Evolutionary conservation across 2,888 invertebrate species (phyloP).

Genomic region (Coelinius sp.): DNA sequence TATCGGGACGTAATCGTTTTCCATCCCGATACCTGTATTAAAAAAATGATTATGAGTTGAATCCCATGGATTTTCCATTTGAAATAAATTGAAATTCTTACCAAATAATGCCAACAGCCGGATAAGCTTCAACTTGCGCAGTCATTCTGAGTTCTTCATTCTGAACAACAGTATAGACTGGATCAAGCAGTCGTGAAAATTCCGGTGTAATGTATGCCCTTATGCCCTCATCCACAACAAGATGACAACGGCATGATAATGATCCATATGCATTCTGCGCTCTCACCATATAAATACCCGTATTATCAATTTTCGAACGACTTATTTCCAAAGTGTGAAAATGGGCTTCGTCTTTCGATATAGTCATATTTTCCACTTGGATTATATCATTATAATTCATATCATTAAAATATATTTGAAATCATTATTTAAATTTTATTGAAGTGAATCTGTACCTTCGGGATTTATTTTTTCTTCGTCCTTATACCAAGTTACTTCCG

Average conservation of each 20-base stretch:
- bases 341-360: slow-evolving; percentile 79
- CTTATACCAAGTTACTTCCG: slow-evolving; percentile 87
- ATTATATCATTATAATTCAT: not conserved
- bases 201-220: slow-evolving; percentile 86
- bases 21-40: slow-evolving; percentile 72
- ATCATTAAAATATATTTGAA: slow-evolving; percentile 23
- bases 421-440: not conserved
- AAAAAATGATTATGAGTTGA: not conserved
- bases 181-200: slow-evolving; percentile 81
- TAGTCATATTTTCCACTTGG: slow-evolving; percentile 51
- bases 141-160: slow-evolving; percentile 76
- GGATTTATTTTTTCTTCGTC: slow-evolving; percentile 78
- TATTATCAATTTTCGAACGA: slow-evolving; percentile 83
- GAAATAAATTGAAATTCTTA: slow-evolving; percentile 57
- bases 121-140: slow-evolving; percentile 76
- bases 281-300: slow-evolving; percentile 84
- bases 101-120: slow-evolving; percentile 85
- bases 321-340: slow-evolving; percentile 91
- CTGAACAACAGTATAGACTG: slow-evolving; percentile 75
- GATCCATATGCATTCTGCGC: slow-evolving; percentile 88
- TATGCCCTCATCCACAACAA: slow-evolving; percentile 87
- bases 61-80: not conserved
- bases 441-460: slow-evolving; percentile 72
- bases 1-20: slow-evolving; percentile 79
- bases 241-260: slow-evolving; percentile 82